phyloP scores from a whole-genome alignment of 1,140 invertebrate species.

The Nylanderia fulva region DNA sequence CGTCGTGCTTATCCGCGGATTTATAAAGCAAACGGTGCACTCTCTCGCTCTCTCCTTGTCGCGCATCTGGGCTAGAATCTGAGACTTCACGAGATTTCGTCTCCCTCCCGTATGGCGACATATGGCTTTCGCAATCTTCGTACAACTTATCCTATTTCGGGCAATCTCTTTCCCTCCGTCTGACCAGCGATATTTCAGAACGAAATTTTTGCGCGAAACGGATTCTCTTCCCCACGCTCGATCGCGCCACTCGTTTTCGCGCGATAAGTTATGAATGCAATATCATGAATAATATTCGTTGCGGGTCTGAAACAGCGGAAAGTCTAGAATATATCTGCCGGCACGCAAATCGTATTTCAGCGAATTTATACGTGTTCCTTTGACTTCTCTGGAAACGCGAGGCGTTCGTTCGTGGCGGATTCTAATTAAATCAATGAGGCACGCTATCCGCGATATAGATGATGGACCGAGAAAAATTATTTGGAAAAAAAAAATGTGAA shows the following conservation, averaged over 20 bases:
- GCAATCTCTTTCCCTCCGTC: neutral
- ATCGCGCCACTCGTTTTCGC: constrained; percentile 19
- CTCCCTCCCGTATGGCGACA: constrained; percentile 15
- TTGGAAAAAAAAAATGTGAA: neutral
- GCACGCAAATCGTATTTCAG: constrained; percentile 24
- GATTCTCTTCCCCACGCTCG: neutral
- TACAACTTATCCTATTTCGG: constrained; percentile 32
- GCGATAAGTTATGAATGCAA: constrained; percentile 46
- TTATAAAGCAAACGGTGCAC: constrained; percentile 60
- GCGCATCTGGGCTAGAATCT: constrained; percentile 29
- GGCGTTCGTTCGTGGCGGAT: neutral
- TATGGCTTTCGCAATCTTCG: constrained; percentile 51
- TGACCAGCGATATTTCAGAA: neutral
- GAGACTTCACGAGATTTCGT: constrained; percentile 29
- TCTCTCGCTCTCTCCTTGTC: neutral
- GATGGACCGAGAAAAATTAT: neutral
- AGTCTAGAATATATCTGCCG: neutral
- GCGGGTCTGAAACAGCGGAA: constrained; percentile 1
- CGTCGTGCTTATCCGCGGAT: constrained; percentile 24
- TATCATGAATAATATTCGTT: constrained; percentile 49
- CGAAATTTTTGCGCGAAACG: constrained; percentile 10
- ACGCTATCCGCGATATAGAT: neutral
- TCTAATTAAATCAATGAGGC: constrained; percentile 37
- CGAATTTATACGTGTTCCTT: constrained; percentile 13
- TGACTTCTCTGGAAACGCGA: neutral